These are phyloP conservation scores for Ips typographus DNA, from an alignment of 1,140 invertebrate species.

Conservation along the genomic window DNA sequence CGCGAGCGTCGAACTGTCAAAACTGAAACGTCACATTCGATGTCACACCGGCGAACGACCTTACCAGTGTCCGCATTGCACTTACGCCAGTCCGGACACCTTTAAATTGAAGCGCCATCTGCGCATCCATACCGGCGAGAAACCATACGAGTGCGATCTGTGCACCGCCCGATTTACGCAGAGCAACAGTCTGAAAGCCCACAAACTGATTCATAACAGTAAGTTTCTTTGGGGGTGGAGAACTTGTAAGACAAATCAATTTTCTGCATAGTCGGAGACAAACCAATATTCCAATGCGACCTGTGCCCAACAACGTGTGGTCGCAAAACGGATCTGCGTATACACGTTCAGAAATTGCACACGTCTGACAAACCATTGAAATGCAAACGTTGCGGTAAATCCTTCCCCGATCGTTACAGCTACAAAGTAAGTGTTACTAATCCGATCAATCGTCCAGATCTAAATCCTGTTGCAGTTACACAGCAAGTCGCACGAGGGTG, in stretches of 20 bases:
- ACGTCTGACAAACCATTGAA: slow-evolving; percentile 89
- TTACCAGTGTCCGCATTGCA: slow-evolving; percentile 92
- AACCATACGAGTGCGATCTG: slow-evolving; percentile 90
- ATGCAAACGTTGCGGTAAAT: slow-evolving; percentile 91
- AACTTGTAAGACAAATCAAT: neutral
- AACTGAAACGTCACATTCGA: slow-evolving; percentile 88
- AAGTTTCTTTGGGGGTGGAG: slow-evolving; percentile 46
- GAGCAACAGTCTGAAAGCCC: slow-evolving; percentile 92
- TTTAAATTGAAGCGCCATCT: slow-evolving; percentile 96
- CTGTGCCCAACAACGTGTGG: slow-evolving; percentile 96
- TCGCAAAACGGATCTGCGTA: slow-evolving; percentile 92
- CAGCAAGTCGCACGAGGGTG: slow-evolving; percentile 89
- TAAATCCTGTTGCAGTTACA: slow-evolving; percentile 57
- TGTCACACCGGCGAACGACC: slow-evolving; percentile 88
- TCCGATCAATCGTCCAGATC: neutral
- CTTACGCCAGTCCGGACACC: slow-evolving; percentile 96
- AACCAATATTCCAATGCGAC: slow-evolving; percentile 93
- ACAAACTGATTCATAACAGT: slow-evolving; percentile 93
- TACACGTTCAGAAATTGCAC: slow-evolving; percentile 95
- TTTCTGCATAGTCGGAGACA: slow-evolving; percentile 72
- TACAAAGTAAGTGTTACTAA: slow-evolving; percentile 60
- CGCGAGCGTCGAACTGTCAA: slow-evolving; percentile 90
- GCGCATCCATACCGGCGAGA: slow-evolving; percentile 92
- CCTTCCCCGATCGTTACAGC: slow-evolving; percentile 85
- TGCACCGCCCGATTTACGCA: slow-evolving; percentile 93